Percentiles rank a stretch among this genome's conserved stretches.
phyloP scores from a whole-genome alignment of 2,113 vertebrate species.

The Hippocampus abdominalis region DNA sequence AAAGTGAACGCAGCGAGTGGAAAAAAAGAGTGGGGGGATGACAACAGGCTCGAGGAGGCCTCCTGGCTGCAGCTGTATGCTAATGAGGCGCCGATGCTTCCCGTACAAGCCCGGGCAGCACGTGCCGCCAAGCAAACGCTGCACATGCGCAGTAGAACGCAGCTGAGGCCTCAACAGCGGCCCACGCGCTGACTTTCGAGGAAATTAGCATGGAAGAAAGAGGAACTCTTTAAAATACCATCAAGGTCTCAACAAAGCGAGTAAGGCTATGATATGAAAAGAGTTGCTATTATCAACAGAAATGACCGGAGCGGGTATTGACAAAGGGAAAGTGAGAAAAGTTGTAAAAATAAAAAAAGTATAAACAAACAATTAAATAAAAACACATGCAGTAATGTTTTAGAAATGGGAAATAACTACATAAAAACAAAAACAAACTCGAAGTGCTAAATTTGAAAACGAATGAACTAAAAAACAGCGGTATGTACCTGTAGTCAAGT shows the following conservation, averaged over 20 bases:
- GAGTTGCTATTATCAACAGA: slow-evolving; percentile 8
- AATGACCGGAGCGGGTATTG: not conserved
- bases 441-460: not conserved
- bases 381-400: not conserved
- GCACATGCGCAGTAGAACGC: slow-evolving; percentile 60
- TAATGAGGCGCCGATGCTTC: slow-evolving; percentile 80
- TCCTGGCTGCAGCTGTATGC: slow-evolving; percentile 88
- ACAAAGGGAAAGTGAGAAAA: not conserved
- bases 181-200: slow-evolving; percentile 43
- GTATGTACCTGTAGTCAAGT: slow-evolving; percentile 48
- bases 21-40: slow-evolving; percentile 28
- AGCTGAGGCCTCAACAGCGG: slow-evolving; percentile 30
- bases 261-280: slow-evolving; percentile 29
- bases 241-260: slow-evolving; percentile 61
- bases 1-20: slow-evolving; percentile 2
- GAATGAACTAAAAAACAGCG: not conserved
- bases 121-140: slow-evolving; percentile 85
- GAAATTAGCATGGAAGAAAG: slow-evolving; percentile 54
- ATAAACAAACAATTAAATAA: not conserved
- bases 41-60: slow-evolving; percentile 9
- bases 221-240: slow-evolving; percentile 75
- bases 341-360: not conserved
- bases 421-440: no score
- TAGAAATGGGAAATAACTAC: not conserved
- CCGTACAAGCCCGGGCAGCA: slow-evolving; percentile 71